A percentile compares a stretch with the other conserved stretches of the same genome.
phyloP scores from a whole-genome alignment of 35 echinoderm and acorn worm genomes.

The Apostichopus japonicus region DNA sequence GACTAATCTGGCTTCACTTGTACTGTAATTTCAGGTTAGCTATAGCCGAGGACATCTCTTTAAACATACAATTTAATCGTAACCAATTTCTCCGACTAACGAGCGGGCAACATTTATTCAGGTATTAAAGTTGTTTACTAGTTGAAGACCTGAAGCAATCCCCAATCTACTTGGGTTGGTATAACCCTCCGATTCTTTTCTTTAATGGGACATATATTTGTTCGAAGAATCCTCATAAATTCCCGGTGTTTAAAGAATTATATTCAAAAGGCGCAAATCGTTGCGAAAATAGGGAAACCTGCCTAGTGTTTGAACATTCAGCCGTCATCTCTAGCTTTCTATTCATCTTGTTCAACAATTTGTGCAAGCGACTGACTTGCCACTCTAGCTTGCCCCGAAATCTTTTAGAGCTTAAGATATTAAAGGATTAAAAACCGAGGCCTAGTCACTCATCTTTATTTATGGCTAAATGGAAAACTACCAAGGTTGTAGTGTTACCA shows the following conservation, averaged over 20 bases:
- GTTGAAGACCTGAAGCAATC: neutral
- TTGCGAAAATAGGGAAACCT: conserved; percentile 35
- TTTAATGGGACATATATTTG: conserved; percentile 40
- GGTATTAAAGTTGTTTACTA: conserved; percentile 34
- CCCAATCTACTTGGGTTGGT: neutral
- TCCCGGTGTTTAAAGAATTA: conserved; percentile 53
- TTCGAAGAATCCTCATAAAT: conserved; percentile 23
- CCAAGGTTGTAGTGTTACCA: neutral
- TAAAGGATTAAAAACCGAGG: conserved; percentile 55
- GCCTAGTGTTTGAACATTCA: conserved; percentile 13
- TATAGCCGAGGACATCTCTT: neutral
- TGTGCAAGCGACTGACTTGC: conserved; percentile 7
- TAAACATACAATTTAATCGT: neutral
- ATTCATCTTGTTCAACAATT: conserved; percentile 40
- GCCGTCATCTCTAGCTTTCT: neutral
- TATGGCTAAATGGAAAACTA: conserved; percentile 39
- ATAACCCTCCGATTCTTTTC: neutral
- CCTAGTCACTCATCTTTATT: conserved; percentile 3
- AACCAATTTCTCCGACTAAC: neutral
- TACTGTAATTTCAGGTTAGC: neutral
- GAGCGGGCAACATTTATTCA: neutral
- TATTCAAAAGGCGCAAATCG: conserved; percentile 41
- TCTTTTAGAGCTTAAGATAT: conserved; percentile 73
- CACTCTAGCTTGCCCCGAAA: conserved; percentile 34
- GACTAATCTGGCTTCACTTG: too few species aligned